Percentiles rank a stretch among this genome's conserved stretches.
Evolutionary conservation across 2,888 invertebrate genomes (phyloP).

Genomic region (Lingula anatina): DNA sequence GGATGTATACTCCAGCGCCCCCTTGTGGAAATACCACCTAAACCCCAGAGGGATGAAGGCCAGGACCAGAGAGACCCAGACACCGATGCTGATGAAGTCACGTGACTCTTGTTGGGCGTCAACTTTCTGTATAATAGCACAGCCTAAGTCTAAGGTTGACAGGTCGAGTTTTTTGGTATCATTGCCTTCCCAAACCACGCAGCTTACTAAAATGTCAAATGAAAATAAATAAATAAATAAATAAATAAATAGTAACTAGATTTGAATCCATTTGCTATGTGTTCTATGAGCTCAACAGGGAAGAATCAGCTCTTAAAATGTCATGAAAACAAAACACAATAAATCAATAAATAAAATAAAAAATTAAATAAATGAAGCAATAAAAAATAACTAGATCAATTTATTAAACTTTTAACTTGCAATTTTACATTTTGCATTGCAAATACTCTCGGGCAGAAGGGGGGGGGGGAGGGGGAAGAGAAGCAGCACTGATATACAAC

Average conservation of each 20-base stretch:
- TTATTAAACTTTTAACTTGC: too few species aligned
- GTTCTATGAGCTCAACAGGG: too few species aligned
- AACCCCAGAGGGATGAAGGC: constrained; percentile 45
- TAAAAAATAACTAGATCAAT: too few species aligned
- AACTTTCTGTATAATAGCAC: constrained; percentile 86
- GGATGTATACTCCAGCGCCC: constrained; percentile 14
- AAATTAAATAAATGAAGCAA: too few species aligned
- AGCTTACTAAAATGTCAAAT: constrained; percentile 82
- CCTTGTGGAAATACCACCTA: constrained; percentile 32
- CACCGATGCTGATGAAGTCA: constrained; percentile 68
- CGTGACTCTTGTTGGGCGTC: constrained; percentile 74
- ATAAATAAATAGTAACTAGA: background rate
- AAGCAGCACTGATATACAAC: too few species aligned
- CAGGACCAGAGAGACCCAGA: too few species aligned
- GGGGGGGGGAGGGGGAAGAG: too few species aligned
- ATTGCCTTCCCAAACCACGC: constrained; percentile 88
- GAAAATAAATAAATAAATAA: background rate
- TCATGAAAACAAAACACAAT: too few species aligned
- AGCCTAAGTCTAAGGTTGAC: constrained; percentile 90
- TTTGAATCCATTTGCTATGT: background rate
- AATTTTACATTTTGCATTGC: too few species aligned
- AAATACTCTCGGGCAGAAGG: too few species aligned
- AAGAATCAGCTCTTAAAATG: too few species aligned
- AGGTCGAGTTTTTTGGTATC: constrained; percentile 89
- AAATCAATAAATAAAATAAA: too few species aligned